Percentiles rank a stretch among this genome's conserved stretches.
phyloP scores from a whole-genome alignment of 2,797 vertebrate species.

The Clamator glandarius region DNA sequence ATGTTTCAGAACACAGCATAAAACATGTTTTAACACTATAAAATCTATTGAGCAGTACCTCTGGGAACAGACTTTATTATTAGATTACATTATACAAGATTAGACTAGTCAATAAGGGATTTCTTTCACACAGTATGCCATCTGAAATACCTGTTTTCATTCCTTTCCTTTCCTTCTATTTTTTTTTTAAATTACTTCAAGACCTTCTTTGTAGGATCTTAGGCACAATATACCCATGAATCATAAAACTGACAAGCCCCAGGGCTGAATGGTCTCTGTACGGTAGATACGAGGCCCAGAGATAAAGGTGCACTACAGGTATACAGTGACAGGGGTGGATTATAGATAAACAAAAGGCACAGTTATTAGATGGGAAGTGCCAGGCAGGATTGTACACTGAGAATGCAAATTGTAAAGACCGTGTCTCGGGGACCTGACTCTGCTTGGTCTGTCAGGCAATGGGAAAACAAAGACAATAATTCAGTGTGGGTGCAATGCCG shows the following conservation, averaged over 20 bases:
- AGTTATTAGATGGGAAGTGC: constrained; percentile 39
- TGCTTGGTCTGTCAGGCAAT: not conserved
- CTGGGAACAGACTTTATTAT: constrained; percentile 77
- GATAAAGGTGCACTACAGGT: constrained; percentile 77
- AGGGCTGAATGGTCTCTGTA: constrained; percentile 66
- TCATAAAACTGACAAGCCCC: constrained; percentile 81
- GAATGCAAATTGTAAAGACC: constrained; percentile 55
- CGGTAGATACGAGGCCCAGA: constrained; percentile 68
- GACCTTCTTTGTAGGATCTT: constrained; percentile 74
- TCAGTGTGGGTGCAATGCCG: not conserved
- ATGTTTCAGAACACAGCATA: constrained; percentile 62
- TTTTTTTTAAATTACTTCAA: constrained; percentile 74
- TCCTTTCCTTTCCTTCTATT: not conserved
- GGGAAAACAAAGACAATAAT: constrained; percentile 8
- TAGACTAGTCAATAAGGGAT: constrained; percentile 79
- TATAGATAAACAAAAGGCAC: constrained; percentile 71
- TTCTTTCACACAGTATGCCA: constrained; percentile 74
- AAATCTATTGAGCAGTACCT: constrained; percentile 75
- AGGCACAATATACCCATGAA: constrained; percentile 76
- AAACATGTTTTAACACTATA: constrained; percentile 70
- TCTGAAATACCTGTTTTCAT: constrained; percentile 77
- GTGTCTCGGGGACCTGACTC: not conserved
- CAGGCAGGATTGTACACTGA: not conserved
- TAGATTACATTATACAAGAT: constrained; percentile 81
- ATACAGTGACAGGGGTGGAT: constrained; percentile 67